Base-by-base conservation (phyloP, 1,140 invertebrate genomes). In the Calosoma granatense region DNA sequence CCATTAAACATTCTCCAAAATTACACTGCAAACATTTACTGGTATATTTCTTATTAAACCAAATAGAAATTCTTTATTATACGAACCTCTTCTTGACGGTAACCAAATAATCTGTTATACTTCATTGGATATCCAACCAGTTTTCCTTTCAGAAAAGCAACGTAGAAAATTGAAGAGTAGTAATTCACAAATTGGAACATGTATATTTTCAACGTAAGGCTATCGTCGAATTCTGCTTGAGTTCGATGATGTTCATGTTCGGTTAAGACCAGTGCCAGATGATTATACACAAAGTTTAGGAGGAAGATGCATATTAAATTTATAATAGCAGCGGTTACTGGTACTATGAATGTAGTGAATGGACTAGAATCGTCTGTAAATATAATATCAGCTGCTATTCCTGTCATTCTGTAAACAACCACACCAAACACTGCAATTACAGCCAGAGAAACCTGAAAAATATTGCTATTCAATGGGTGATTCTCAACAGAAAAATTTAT, bases 161-260 rank as follows among this genome's bases (percentile, higher is more conserved):
- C 88, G 70, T 92, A 92, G 69, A 92, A 88, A 56, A 91, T 84
- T 39, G 87, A 89, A 1, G 87, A 87, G 68, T 91, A 92, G 67
- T 86, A 91, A 71, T 92, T 92, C 62, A 92, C 83, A 71, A 92
- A 92, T 71, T 92, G 87, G 67, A 92, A 90, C 59, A 90, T 76
- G 71, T 91, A 92, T 55, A 90, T 87, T 77, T 92, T 92, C 64
- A 92, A 81, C 0, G 86, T 88, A 19, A 90, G 75, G 69, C 85
- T 88, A 64, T 92, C 85, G 57, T 92, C 90, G 69, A 87, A 92
- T 67, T 92, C 87, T 20, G 84, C 86, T 74, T 92, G 86, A 1
- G 89, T 92, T 63, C 89, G 74, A 65, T 89, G 86, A 74, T 88
- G 83, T 71, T 92, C 87, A 79, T 88, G 84, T 72, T 92, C 87